Evolutionary conservation across 2,797 vertebrate species (phyloP), one percentile per base, ranked within the genome.

Genomic region (Bufotes viridis): DNA sequence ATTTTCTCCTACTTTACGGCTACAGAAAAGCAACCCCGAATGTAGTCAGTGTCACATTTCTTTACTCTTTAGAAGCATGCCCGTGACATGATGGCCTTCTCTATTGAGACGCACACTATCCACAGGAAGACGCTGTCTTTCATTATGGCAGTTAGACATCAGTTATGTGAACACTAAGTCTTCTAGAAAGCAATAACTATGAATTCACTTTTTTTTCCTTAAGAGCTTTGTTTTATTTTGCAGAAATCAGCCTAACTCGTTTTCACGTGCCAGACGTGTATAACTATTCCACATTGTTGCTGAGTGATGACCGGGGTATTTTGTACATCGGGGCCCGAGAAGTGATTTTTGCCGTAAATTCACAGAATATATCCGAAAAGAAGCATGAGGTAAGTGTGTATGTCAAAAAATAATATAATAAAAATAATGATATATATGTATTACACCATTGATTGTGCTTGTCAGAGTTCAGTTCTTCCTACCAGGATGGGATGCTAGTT

Each of bases 271-370:
- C 95, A 0, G 96, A 94, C 57, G 94, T 97, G 91, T 98, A 95
- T 90, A 99, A 99, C 94, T 99, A 99, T 93, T 97, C 98, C 0
- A 96, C 96, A 0, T 89, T 99, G 91, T 91, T 99, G 93, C 95
- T 99, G 92, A 98, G 92, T 55, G 96, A 98, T 90, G 94, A 97
- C 13, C 90, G 93, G 75, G 95, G 96, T 0, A 92, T 95, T 0
- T 93, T 99, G 1, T 99, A 97, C 17, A 96, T 99, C 65, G 98
- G 98, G 0, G 97, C 98, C 78, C 95, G 97, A 87, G 98, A 99
- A 90, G 96, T 96, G 26, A 93, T 99, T 90, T 99, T 98, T 91
- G 96, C 97, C 22, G 94, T 99, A 91, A 97, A 95, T 0, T 94
- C 96, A 15, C 92, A 92, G 75, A 92, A 98, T 72, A 93, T 99